A percentile compares a stretch with the other conserved stretches of the same genome.
phyloP scores from a whole-genome alignment of 2,888 invertebrate species.

The Idaea biselata region DNA sequence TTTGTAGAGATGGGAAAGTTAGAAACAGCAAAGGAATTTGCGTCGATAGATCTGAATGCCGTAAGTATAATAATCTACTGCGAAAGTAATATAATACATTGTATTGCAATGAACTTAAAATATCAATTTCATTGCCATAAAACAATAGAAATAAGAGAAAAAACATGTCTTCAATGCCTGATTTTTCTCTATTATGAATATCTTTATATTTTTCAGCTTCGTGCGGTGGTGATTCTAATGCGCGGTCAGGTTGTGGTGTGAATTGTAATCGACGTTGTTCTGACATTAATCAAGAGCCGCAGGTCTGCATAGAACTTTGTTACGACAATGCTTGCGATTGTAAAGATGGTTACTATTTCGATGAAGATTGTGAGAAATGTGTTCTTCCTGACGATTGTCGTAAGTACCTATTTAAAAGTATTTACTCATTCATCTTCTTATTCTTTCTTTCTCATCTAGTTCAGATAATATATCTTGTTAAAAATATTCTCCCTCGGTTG shows the following conservation, averaged over 20 bases:
- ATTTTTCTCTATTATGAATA: no score
- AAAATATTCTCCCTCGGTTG: conserved; percentile 1
- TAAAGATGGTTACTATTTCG: conserved; percentile 28
- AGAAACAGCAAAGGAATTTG: conserved; percentile 30
- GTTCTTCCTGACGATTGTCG: conserved; percentile 35
- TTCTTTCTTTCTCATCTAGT: no score
- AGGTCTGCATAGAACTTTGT: conserved; percentile 22
- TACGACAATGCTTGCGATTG: conserved; percentile 35
- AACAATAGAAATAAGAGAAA: no score
- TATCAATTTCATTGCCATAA: no score
- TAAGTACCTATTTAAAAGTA: no score
- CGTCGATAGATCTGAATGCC: conserved; percentile 28
- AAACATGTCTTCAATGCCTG: no score
- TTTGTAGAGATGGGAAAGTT: conserved; percentile 26
- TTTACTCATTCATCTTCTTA: no score
- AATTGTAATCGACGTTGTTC: conserved; percentile 33
- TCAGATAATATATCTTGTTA: no score
- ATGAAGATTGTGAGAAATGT: conserved; percentile 32
- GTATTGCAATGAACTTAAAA: no score
- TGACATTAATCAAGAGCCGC: conserved; percentile 17
- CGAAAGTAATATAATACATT: no score
- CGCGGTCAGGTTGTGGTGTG: conserved; percentile 30
- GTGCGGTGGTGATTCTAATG: conserved; percentile 33
- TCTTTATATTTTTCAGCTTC: conserved; percentile 22
- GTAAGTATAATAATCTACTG: conserved; percentile 20